Percentiles rank a stretch among this genome's conserved stretches.
Evolutionary conservation across 2,113 vertebrate species (phyloP).

Genomic region (Pycnonotus jocosus): DNA sequence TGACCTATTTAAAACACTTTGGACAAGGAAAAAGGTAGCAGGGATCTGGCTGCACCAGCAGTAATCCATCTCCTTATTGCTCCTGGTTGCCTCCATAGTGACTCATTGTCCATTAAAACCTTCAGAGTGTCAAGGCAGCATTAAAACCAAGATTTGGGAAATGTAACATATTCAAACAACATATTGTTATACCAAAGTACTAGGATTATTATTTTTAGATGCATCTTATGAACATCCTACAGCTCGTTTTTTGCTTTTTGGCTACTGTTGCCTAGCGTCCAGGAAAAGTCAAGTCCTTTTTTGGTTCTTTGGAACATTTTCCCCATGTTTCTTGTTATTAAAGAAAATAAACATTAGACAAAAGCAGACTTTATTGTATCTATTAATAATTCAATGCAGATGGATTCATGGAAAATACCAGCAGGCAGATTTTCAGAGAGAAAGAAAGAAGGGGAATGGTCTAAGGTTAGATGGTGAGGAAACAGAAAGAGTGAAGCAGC

Average conservation of each 20-base stretch:
- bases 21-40: not conserved
- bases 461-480: conserved; percentile 39
- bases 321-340: conserved; percentile 72
- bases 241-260: conserved; percentile 70
- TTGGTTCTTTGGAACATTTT: conserved; percentile 66
- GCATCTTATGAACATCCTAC: conserved; percentile 35
- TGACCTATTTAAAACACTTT: not conserved
- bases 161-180: not conserved
- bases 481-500: conserved; percentile 27
- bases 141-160: not conserved
- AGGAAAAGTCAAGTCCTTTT: conserved; percentile 64
- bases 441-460: not conserved
- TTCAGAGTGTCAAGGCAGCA: not conserved
- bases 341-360: conserved; percentile 76
- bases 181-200: not conserved
- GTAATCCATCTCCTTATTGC: not conserved
- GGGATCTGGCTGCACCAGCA: not conserved
- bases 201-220: conserved; percentile 53
- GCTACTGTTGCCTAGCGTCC: conserved; percentile 52
- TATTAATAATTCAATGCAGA: conserved; percentile 77
- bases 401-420: conserved; percentile 68
- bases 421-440: conserved; percentile 47
- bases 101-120: not conserved
- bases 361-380: conserved; percentile 71
- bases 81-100: not conserved